Evolutionary conservation across 2,888 invertebrate species (phyloP).

Genomic region (Pollenia amentaria): DNA sequence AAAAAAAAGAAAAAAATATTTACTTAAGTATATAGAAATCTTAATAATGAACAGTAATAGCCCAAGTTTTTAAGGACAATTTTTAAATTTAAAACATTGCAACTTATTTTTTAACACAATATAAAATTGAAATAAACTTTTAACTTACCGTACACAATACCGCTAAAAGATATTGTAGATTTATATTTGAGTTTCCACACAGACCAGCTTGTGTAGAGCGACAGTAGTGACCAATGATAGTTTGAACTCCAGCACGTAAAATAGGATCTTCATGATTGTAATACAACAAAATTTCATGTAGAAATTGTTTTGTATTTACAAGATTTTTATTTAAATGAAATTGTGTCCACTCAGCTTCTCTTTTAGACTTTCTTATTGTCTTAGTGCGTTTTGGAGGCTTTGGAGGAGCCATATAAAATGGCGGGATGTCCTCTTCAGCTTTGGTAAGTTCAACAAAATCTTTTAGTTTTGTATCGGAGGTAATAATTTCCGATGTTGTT

Average conservation of each 20-base stretch:
- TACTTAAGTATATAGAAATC: background rate
- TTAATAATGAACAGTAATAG: conserved; percentile 6
- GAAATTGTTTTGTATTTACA: conserved; percentile 67
- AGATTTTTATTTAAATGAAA: conserved; percentile 34
- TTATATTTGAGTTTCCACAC: conserved; percentile 76
- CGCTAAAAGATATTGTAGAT: conserved; percentile 81
- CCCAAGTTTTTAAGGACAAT: background rate
- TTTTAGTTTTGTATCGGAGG: conserved; percentile 66
- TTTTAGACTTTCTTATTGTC: conserved; percentile 78
- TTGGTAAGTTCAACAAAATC: conserved; percentile 75
- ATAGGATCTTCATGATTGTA: conserved; percentile 84
- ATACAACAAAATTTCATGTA: conserved; percentile 82
- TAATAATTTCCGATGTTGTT: conserved; percentile 83
- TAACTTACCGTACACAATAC: conserved; percentile 82
- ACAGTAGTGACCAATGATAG: conserved; percentile 80
- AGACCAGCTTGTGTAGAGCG: conserved; percentile 81
- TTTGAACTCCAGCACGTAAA: conserved; percentile 83
- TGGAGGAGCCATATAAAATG: conserved; percentile 77
- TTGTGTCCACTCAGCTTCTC: conserved; percentile 40
- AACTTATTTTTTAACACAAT: conserved; percentile 20
- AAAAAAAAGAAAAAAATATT: conserved; percentile 27
- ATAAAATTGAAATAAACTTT: conserved; percentile 29
- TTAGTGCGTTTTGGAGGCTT: conserved; percentile 81
- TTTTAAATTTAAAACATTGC: background rate
- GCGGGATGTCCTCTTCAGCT: conserved; percentile 79